Base-by-base conservation (phyloP, 1,140 invertebrate species). In the Stegodyphus dumicola region DNA sequence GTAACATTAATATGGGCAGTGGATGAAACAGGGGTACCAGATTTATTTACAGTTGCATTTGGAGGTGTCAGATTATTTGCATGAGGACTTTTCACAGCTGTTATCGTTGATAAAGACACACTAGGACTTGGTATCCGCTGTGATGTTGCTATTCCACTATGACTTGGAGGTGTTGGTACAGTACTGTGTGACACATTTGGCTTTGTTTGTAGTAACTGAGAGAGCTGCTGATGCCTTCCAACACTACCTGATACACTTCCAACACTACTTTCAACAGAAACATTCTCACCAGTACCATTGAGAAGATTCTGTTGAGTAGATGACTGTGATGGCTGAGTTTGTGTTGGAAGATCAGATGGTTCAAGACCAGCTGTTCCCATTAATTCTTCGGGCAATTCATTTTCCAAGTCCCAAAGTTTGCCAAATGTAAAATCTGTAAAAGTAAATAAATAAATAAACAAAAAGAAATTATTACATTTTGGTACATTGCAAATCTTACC, bases 321-420 rank as follows among this genome's bases (percentile, higher is more conserved):
- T 48, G 73, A 69, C 17, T 76, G 78, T 7, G 85, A 73, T 52
- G 89, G 49, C 53, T 76, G 73, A 15, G 17, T 64, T 56, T 87
- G 77, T 49, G 66, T 51, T 54, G 71, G 65, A 52, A 87, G 77
- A 56, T 87, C 88, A 73, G 86, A 79, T 67, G 80, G 71, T 65
- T 79, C 86, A 78, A 80, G 85, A 54, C 88, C 89, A 87, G 86
- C 87, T 69, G 88, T 86, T 48, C 85, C 87, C 87, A 97, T 95
- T 76, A 98, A 91, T 91, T 98, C 97, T 92, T 98, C 96, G 56
- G 96, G 96, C 86, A 98, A 93, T 91, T 97, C 95, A 92, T 96
- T 96, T 92, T 97, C 96, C 90, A 97, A 92, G 91, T 95, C 94
- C 83, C 77, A 80, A 89, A 93, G 93, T 91, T 94, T 95, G 85